Percentiles rank a stretch among this genome's conserved stretches.
Evolutionary conservation across 2,113 vertebrate species (phyloP).

Genomic region (Tragulus kanchil): DNA sequence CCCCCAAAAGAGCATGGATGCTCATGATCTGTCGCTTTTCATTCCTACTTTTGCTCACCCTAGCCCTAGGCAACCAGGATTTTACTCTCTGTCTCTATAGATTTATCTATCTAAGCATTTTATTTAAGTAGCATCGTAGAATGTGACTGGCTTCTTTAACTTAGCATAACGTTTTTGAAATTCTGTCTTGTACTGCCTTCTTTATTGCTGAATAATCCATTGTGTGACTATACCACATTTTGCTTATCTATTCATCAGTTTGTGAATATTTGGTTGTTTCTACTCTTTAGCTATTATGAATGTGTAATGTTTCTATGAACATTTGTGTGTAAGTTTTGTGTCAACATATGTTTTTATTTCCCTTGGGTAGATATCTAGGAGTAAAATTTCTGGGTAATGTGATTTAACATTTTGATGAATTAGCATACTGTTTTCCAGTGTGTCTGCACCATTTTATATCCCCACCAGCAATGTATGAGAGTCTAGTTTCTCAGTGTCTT

Average conservation of each 20-base stretch:
- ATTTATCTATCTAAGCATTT: neutral
- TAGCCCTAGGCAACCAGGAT: neutral
- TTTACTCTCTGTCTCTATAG: neutral
- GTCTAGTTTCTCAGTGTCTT: neutral
- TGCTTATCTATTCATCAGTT: neutral
- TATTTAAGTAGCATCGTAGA: neutral
- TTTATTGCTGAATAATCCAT: neutral
- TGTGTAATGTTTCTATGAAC: neutral
- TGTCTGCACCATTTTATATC: neutral
- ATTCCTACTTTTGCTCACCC: neutral
- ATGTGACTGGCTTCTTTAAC: neutral
- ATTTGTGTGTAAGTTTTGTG: neutral
- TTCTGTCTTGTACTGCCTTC: neutral
- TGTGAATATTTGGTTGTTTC: constrained; percentile 15
- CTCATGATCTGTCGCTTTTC: neutral
- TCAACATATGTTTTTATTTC: constrained; percentile 27
- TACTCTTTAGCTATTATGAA: neutral
- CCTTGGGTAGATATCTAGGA: neutral
- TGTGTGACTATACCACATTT: neutral
- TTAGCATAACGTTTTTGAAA: neutral
- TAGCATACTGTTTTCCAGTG: neutral
- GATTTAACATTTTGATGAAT: constrained; percentile 1
- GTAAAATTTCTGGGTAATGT: constrained; percentile 30
- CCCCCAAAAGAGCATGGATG: neutral
- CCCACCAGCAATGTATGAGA: neutral